Evolutionary conservation across 2,888 invertebrate genomes (phyloP).

Genomic region (Lycophotia porphyrea): DNA sequence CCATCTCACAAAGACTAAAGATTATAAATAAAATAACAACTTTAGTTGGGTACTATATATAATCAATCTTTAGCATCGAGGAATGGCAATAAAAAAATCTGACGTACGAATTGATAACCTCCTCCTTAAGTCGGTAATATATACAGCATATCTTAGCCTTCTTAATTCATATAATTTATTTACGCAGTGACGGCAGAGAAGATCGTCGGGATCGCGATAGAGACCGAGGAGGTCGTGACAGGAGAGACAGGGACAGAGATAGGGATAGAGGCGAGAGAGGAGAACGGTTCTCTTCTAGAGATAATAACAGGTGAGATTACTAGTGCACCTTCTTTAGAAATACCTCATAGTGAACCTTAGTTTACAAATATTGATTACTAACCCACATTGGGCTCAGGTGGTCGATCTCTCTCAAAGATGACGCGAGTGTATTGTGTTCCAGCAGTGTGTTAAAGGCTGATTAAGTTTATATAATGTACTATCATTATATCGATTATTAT

Average conservation of each 20-base stretch:
- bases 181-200: slow-evolving; percentile 51
- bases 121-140: not conserved
- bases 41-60: not conserved
- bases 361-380: not conserved
- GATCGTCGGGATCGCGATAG: slow-evolving; percentile 68
- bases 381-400: not conserved
- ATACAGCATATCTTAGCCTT: not conserved
- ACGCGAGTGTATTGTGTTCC: not conserved
- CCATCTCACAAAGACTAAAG: no score
- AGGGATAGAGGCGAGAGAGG: slow-evolving; percentile 69
- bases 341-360: not conserved
- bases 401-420: not conserved
- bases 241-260: slow-evolving; percentile 71
- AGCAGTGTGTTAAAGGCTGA: not conserved
- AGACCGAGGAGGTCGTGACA: slow-evolving; percentile 63
- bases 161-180: not conserved
- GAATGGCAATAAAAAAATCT: not conserved
- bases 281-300: slow-evolving; percentile 72
- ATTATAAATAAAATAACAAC: no score
- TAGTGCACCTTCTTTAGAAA: not conserved
- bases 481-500: not conserved
- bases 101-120: not conserved
- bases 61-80: not conserved
- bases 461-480: not conserved
- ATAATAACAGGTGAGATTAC: slow-evolving; percentile 71